These are phyloP conservation scores for Nibea albiflora DNA, from an alignment of 2,113 vertebrate species.

Conservation along the genomic window DNA sequence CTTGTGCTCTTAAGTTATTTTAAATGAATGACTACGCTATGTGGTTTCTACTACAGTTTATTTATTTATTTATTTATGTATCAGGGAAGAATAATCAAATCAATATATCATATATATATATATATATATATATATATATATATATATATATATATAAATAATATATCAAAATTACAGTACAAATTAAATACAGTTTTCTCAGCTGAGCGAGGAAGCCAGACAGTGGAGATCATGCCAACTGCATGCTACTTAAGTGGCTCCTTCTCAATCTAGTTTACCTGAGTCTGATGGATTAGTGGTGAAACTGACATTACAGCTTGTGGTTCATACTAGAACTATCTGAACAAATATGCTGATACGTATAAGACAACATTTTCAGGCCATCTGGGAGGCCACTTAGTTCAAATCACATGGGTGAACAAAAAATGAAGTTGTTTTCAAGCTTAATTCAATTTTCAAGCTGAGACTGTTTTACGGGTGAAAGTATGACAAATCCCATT, in stretches of 20 bases:
- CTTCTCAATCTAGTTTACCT: conserved; percentile 1
- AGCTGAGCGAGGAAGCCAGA: not conserved
- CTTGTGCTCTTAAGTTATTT: not conserved
- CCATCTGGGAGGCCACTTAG: conserved; percentile 47
- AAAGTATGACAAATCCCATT: conserved; percentile 33
- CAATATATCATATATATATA: not conserved
- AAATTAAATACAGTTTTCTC: not conserved
- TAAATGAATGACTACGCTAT: not conserved
- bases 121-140: not conserved
- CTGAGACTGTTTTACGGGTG: not conserved
- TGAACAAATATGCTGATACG: conserved; percentile 1
- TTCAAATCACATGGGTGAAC: conserved; percentile 42
- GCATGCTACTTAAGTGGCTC: conserved; percentile 24
- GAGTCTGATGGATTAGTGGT: conserved; percentile 35
- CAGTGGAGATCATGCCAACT: not conserved
- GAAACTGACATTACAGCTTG: conserved; percentile 7
- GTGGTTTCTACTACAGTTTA: not conserved
- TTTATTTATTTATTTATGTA: not conserved
- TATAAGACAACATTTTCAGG: conserved; percentile 24
- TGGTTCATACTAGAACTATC: conserved; percentile 3
- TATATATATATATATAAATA: too few relatives aligned
- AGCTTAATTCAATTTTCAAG: conserved; percentile 37
- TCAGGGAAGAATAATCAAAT: not conserved
- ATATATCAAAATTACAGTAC: not conserved
- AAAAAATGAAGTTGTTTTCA: conserved; percentile 10